Base-by-base conservation (phyloP, 1,140 invertebrate genomes). In the Riptortus pedestris region DNA sequence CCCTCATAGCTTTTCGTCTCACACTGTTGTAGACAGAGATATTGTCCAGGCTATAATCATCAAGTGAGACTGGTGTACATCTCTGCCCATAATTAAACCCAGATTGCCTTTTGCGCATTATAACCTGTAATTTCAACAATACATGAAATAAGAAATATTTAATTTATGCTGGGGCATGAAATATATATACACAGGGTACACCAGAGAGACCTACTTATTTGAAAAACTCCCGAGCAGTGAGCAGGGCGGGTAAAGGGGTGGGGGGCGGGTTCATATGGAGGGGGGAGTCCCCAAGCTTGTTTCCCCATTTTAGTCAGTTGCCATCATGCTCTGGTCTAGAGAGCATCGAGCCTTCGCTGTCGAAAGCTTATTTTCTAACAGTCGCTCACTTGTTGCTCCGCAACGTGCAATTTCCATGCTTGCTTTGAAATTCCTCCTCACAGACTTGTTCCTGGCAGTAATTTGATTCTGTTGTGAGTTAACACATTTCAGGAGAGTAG, bases 21-120 rank as follows among this genome's bases (percentile, higher is more conserved):
- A 88, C 79, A 7, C 87, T 82, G 68, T 86, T 86, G 68, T 86
- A 85, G 3, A 91, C 86, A 0, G 90, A 92, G 27, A 92, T 86
- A 71, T 89, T 93, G 74, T 93, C 90, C 69, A 93, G 75, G 69
- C 87, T 91, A 76, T 92, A 93, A 14, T 88, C 88, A 71, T 94
- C 90, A 66, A 92, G 74, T 43, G 87, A 89, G 0, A 91, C 89
- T 0, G 90, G 90, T 3, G 86, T 87, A 72, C 90, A 93, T 27
- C 90, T 80, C 73, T 90, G 88, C 0, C 88, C 88, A 69, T 91
- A 92, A 63, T 85, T 83, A 16, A 79, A 79, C 33, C 78, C 75
- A 67, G 79, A 84, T 69, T 86, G 84, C 26, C 85, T 80, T 71
- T 85, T 86, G 64, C 83, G 77, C 79, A 88, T 84, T 28, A 88